Conservation (phyloP, 1,140 invertebrate species). For the Ceratosolen fusciceps region DNA sequence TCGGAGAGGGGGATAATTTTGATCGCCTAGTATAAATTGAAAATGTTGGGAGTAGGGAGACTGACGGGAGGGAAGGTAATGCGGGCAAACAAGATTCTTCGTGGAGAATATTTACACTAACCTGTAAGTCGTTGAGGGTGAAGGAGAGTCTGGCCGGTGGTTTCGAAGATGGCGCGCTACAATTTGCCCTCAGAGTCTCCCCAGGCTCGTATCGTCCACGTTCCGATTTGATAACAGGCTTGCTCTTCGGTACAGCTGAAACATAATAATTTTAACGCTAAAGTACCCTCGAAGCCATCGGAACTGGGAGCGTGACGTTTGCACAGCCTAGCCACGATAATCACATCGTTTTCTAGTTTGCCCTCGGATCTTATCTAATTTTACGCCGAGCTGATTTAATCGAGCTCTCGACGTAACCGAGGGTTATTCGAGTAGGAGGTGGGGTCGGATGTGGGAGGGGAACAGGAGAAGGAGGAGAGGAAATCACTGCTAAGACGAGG, state of each 20-base stretch:
- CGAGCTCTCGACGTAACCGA: not conserved
- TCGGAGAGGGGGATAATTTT: too few species aligned
- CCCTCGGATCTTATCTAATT: conserved; percentile 56
- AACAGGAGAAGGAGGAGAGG: too few species aligned
- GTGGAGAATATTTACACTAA: conserved; percentile 72
- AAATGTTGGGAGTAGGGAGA: not conserved
- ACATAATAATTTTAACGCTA: conserved; percentile 58
- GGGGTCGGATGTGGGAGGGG: too few species aligned
- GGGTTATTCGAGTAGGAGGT: too few species aligned
- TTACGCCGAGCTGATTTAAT: conserved; percentile 50
- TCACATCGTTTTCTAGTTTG: conserved; percentile 50
- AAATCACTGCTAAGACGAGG: conserved; percentile 19
- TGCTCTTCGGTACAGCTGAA: conserved; percentile 66
- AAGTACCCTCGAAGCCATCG: conserved; percentile 32
- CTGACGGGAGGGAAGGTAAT: not conserved
- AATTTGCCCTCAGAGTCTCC: conserved; percentile 83
- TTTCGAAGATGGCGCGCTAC: conserved; percentile 80
- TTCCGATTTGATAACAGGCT: conserved; percentile 72
- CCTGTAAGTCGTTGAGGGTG: conserved; percentile 80
- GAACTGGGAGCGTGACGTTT: conserved; percentile 43
- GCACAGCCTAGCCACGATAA: conserved; percentile 41
- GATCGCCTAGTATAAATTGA: not conserved
- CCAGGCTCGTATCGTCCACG: conserved; percentile 81
- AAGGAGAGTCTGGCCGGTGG: conserved; percentile 79
- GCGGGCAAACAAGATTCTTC: conserved; percentile 13